Conservation (phyloP, 2,113 vertebrate genomes). For the Toxotes jaculatrix region DNA sequence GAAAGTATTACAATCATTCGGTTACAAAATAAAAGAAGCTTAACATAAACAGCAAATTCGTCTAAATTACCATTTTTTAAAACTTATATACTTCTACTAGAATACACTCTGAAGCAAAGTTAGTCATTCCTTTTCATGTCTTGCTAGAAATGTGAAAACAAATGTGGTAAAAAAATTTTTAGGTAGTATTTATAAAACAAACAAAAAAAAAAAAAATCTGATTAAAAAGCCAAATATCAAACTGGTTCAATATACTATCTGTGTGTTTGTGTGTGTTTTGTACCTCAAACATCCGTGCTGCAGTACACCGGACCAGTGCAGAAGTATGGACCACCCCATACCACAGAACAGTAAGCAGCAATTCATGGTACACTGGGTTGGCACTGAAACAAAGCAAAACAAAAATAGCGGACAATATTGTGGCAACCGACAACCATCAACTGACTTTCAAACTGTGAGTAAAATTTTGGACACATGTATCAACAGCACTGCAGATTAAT, state of each 20-base stretch:
- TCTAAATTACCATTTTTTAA: background rate
- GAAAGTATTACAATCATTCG: background rate
- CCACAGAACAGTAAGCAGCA: slow-evolving; percentile 96
- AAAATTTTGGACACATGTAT: background rate
- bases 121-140: background rate
- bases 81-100: background rate
- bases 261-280: slow-evolving; percentile 52
- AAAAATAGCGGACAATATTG: background rate
- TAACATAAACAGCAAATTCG: background rate
- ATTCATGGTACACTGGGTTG: slow-evolving; percentile 97
- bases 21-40: background rate
- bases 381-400: slow-evolving; percentile 83
- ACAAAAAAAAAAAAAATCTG: background rate
- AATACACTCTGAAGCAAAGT: background rate
- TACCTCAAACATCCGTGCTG: slow-evolving; percentile 99
- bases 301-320: slow-evolving; percentile 96
- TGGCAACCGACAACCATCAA: background rate
- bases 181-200: background rate
- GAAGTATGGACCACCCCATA: slow-evolving; percentile 99
- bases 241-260: background rate
- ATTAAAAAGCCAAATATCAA: background rate
- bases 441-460: too few species aligned
- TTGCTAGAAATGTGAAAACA: background rate
- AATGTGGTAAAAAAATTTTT: background rate
- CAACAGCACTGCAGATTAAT: background rate